These are phyloP conservation scores for Gymnocephalus cernua DNA, from an alignment of 2,113 vertebrate genomes.

Conservation along the genomic window DNA sequence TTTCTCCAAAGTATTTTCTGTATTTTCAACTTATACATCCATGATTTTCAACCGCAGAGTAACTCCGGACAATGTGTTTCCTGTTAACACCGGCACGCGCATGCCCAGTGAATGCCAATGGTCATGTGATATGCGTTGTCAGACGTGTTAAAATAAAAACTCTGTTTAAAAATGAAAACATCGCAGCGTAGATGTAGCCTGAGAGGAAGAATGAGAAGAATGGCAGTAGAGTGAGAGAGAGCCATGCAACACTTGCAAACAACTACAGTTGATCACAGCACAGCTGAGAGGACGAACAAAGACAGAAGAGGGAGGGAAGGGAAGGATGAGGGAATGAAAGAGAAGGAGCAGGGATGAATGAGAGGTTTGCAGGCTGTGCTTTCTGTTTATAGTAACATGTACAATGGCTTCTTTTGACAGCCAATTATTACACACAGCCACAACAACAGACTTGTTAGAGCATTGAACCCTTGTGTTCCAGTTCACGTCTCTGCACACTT, in stretches of 20 bases:
- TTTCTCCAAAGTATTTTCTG: too few species aligned
- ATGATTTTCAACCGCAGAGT: too few species aligned
- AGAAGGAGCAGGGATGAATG: not conserved
- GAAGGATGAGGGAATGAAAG: not conserved
- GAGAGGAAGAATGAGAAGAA: not conserved
- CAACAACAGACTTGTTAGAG: conserved; percentile 38
- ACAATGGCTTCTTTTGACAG: conserved; percentile 14
- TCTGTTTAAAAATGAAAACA: too few species aligned
- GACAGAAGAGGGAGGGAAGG: not conserved
- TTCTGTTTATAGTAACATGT: conserved; percentile 16
- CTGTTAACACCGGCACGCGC: too few species aligned
- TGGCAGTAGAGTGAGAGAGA: conserved; percentile 9
- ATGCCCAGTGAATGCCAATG: too few species aligned
- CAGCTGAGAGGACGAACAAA: conserved; percentile 30
- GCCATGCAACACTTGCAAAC: conserved; percentile 24
- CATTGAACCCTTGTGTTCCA: conserved; percentile 35
- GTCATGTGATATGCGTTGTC: too few species aligned
- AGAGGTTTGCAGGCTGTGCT: conserved; percentile 4
- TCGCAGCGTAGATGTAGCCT: too few species aligned
- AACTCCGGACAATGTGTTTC: too few species aligned
- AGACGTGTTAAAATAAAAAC: too few species aligned
- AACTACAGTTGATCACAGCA: conserved; percentile 14
- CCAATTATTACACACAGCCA: conserved; percentile 46
- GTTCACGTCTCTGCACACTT: conserved; percentile 29
- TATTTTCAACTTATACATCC: too few species aligned